Evolutionary conservation across 2,888 invertebrate genomes (phyloP), one percentile per base, ranked within the genome.

Genomic region (Calephelis perditalis): DNA sequence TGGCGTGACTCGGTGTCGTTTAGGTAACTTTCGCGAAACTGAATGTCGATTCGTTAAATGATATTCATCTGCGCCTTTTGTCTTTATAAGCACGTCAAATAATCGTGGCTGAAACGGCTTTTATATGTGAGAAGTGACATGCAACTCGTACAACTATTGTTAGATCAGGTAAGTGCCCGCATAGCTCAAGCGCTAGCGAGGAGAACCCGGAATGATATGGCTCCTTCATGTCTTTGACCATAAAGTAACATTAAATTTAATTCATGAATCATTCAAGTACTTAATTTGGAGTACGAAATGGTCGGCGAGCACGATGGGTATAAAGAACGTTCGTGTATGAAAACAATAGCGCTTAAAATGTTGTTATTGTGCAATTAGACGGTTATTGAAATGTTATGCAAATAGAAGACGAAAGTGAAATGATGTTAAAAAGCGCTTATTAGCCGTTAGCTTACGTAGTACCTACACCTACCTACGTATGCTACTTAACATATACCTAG

Each of bases 1-100:
- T 89, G 87, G 86, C 89, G 89, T 89, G 89, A 89, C 89, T 89
- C 73, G 77, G 81, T 78, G 86, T 87, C 89, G 82, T 89, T 89
- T 87, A 84, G 79, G 82, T 79, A 70, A 76, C 76, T 72, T 77
- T 79, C 75, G 81, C 80, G 78, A 83, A 80, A 82, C 84, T 79
- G 80, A 82, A 80, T 77, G 81, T 82, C 86, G 86, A 87, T 88
- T 87, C 87, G 85, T 87, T 88, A 86, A 86, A 86, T 86, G 88
- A 88, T 88, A 88, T 79, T 77, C 81, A 88, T 86, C 88, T 81
- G 75, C 77, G 75, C 80, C 82, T 87, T 87, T 87, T 88, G 88
- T 86, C 85, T 86, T 86, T 86, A 89, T 87, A 85, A 87, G 86
- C 82, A 86, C 83, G 84, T 88, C 85, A 85, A 78, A 78, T 75